Conservation (phyloP, 2,888 invertebrate species). For the Meteorus colon region DNA sequence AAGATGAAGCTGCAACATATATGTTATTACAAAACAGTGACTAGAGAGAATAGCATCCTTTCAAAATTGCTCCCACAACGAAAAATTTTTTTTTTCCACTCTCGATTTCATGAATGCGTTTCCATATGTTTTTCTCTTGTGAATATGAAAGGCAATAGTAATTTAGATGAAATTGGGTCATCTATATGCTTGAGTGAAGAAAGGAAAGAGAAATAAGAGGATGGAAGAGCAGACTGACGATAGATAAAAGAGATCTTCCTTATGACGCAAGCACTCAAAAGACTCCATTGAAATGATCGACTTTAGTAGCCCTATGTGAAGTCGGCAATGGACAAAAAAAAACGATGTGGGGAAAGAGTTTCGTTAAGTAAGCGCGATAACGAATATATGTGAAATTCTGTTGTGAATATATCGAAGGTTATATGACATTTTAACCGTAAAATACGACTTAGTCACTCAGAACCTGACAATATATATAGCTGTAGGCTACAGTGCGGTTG, state of each 20-base stretch:
- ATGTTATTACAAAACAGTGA: no score
- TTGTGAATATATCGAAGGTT: constrained; percentile 48
- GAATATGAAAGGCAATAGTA: not conserved
- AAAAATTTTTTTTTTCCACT: no score
- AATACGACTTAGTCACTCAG: constrained; percentile 49
- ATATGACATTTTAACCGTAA: constrained; percentile 49
- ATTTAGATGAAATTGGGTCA: not conserved
- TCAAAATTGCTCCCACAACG: no score
- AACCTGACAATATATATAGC: not conserved
- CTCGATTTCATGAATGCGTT: no score
- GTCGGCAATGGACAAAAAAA: constrained; percentile 17
- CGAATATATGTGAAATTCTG: constrained; percentile 20
- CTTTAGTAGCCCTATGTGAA: constrained; percentile 47
- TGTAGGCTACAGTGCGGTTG: not conserved
- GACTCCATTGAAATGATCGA: constrained; percentile 60
- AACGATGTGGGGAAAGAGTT: constrained; percentile 3
- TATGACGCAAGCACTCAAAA: constrained; percentile 54
- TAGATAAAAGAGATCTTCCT: constrained; percentile 54
- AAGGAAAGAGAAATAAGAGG: not conserved
- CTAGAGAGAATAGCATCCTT: no score
- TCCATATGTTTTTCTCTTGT: no score
- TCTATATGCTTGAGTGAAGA: not conserved
- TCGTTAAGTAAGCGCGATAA: constrained; percentile 34
- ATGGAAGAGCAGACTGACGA: constrained; percentile 34
- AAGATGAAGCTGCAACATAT: no score